Percentiles rank a stretch among this genome's conserved stretches.
These are phyloP conservation scores for Trichacis sp. DNA, from an alignment of 2,888 invertebrate genomes.

Conservation along the genomic window DNA sequence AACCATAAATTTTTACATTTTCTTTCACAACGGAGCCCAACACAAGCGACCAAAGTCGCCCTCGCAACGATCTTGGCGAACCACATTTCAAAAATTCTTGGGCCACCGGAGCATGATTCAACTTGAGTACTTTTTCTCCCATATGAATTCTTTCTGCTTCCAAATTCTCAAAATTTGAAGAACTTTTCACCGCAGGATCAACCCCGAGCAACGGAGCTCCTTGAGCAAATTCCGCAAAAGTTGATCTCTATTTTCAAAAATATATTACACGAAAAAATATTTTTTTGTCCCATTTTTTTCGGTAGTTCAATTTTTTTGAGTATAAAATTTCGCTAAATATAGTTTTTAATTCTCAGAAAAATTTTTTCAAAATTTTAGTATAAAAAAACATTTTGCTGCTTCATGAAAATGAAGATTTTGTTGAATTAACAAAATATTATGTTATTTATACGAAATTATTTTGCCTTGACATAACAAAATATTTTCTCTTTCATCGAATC, in stretches of 20 bases:
- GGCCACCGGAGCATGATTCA: constrained; percentile 87
- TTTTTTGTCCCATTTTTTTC: neutral
- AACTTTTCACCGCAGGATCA: constrained; percentile 74
- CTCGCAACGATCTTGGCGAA: constrained; percentile 84
- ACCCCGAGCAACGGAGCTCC: constrained; percentile 84
- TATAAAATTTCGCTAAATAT: too few relatives aligned
- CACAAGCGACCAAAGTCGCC: constrained; percentile 87
- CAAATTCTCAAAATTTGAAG: constrained; percentile 73
- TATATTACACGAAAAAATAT: too few relatives aligned
- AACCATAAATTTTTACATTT: constrained; percentile 71
- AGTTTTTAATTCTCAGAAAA: too few relatives aligned
- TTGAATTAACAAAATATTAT: too few relatives aligned
- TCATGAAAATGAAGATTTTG: too few relatives aligned
- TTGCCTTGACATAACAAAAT: too few relatives aligned
- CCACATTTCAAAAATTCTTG: constrained; percentile 92
- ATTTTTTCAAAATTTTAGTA: too few relatives aligned
- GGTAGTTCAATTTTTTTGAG: too few relatives aligned
- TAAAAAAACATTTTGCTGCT: too few relatives aligned
- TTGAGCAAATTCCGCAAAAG: constrained; percentile 80
- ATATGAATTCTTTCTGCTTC: constrained; percentile 79
- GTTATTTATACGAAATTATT: too few relatives aligned
- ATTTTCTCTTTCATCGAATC: too few relatives aligned
- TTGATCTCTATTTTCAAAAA: constrained; percentile 72
- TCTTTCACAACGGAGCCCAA: constrained; percentile 82
- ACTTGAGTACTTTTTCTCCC: constrained; percentile 82